Percentiles rank a stretch among this genome's conserved stretches.
Conservation (phyloP, 2,797 vertebrate genomes). For the Masticophis lateralis region DNA sequence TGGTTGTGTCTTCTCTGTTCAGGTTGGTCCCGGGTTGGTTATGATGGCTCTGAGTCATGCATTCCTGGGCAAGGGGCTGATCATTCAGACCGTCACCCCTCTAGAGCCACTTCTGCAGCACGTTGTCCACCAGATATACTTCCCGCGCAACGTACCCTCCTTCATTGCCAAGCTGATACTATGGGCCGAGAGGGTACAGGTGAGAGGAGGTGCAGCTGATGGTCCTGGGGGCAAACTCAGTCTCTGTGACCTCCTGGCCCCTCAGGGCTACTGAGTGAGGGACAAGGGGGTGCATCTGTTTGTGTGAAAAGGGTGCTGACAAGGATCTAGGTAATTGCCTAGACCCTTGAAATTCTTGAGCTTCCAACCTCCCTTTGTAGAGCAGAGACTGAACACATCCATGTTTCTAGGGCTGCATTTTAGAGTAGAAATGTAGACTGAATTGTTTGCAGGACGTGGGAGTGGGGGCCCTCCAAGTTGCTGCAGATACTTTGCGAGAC, state of each 20-base stretch:
- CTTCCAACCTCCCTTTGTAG: neutral
- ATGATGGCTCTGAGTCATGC: constrained; percentile 74
- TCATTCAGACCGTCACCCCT: constrained; percentile 81
- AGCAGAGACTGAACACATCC: neutral
- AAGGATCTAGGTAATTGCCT: neutral
- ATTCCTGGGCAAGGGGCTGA: constrained; percentile 78
- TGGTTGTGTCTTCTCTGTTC: neutral
- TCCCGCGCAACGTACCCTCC: constrained; percentile 72
- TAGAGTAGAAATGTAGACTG: neutral
- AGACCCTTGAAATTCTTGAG: too few relatives aligned
- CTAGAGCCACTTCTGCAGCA: constrained; percentile 83
- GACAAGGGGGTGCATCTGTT: neutral
- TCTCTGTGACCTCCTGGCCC: neutral
- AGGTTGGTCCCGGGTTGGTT: constrained; percentile 84
- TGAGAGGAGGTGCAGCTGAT: constrained; percentile 28
- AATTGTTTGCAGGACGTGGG: neutral
- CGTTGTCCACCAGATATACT: constrained; percentile 82
- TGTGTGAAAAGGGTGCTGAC: neutral
- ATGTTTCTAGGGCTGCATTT: neutral
- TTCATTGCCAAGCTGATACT: constrained; percentile 82
- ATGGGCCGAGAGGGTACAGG: constrained; percentile 79
- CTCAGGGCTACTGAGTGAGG: neutral
- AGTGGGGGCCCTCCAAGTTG: neutral
- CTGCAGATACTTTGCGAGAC: neutral
- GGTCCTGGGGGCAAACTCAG: too few relatives aligned